A percentile compares a stretch with the other conserved stretches of the same genome.
Evolutionary conservation across 1,140 invertebrate genomes (phyloP).

Genomic region (Cydia fagiglandana): DNA sequence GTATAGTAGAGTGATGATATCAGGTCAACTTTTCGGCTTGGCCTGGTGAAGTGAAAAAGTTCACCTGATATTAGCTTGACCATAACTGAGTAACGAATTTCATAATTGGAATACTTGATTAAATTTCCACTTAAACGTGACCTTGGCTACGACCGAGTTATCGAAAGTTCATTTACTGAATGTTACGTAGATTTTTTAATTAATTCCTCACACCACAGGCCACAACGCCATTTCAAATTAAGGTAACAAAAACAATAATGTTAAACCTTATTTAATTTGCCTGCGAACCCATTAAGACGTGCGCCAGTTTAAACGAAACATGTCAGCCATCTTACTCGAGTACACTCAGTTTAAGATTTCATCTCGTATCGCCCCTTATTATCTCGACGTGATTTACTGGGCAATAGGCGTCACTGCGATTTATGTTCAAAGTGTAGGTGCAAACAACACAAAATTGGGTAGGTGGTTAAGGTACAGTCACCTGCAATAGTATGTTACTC

Average conservation of each 20-base stretch:
- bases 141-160: too few relatives aligned
- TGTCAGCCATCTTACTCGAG: neutral
- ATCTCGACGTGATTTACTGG: conserved; percentile 17
- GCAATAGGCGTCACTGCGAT: conserved; percentile 14
- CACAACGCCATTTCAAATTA: neutral
- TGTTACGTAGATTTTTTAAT: too few relatives aligned
- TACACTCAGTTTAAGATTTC: conserved; percentile 21
- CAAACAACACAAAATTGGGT: neutral
- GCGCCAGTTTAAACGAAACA: conserved; percentile 18
- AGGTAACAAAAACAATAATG: neutral
- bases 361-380: conserved; percentile 28
- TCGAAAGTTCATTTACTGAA: too few relatives aligned
- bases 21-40: too few relatives aligned
- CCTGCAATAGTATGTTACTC: too few relatives aligned
- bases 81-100: too few relatives aligned
- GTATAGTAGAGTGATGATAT: too few relatives aligned
- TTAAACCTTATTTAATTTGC: neutral
- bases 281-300: conserved; percentile 22
- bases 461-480: neutral
- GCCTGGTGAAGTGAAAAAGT: too few relatives aligned
- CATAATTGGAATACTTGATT: too few relatives aligned
- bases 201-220: too few relatives aligned
- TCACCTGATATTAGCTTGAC: too few relatives aligned
- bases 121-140: too few relatives aligned
- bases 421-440: conserved; percentile 17